Evolutionary conservation across 2,888 invertebrate species (phyloP).

Genomic region (Synergus gifuensis): DNA sequence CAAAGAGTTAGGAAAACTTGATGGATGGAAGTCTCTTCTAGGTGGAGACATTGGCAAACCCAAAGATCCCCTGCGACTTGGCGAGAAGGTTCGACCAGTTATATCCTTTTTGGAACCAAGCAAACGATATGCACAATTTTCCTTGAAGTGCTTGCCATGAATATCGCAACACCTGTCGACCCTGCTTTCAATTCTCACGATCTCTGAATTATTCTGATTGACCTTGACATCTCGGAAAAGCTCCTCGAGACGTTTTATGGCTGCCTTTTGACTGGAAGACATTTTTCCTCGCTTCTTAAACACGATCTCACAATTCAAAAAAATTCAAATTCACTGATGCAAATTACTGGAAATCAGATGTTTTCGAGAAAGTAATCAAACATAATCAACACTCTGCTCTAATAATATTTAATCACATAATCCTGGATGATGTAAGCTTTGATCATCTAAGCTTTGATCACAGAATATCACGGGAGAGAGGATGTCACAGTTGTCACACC

Average conservation of each 20-base stretch:
- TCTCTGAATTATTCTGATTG: constrained; percentile 74
- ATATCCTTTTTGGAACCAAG: constrained; percentile 74
- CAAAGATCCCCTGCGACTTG: constrained; percentile 80
- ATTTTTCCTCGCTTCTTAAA: constrained; percentile 43
- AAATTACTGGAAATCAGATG: constrained; percentile 44
- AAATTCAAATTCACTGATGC: constrained; percentile 27
- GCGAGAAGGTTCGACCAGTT: constrained; percentile 51
- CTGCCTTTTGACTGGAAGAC: constrained; percentile 80
- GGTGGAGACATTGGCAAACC: constrained; percentile 80
- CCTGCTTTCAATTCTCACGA: constrained; percentile 79
- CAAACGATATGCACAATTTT: constrained; percentile 77
- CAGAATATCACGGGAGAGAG: background rate
- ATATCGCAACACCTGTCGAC: constrained; percentile 85
- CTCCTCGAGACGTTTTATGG: constrained; percentile 86
- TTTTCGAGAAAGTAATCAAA: background rate
- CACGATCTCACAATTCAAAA: background rate
- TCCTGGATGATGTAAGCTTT: background rate
- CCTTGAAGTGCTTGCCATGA: constrained; percentile 80
- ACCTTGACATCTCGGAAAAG: constrained; percentile 85
- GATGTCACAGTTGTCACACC: constrained; percentile 1
- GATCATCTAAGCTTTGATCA: background rate
- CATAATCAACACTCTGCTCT: background rate
- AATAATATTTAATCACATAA: background rate
- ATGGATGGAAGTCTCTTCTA: constrained; percentile 83
- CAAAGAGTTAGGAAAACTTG: constrained; percentile 84